Evolutionary conservation across 2,888 invertebrate genomes (phyloP).

Genomic region (Encarsia formosa): DNA sequence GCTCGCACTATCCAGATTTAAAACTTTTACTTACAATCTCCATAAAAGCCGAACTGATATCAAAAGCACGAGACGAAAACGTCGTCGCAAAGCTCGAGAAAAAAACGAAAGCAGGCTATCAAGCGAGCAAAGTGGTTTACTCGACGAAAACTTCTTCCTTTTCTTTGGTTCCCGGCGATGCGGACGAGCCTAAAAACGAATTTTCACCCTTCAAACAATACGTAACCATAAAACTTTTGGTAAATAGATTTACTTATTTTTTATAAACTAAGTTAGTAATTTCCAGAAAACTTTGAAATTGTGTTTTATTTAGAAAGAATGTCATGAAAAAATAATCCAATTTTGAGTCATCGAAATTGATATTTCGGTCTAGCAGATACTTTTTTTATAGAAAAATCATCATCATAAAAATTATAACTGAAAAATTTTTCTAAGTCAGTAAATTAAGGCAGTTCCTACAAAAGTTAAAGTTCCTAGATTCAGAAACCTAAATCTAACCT

Average conservation of each 20-base stretch:
- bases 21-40: slow-evolving; percentile 5
- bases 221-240: slow-evolving; percentile 9
- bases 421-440: too few species aligned
- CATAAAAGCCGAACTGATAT: not conserved
- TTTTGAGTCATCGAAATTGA: too few species aligned
- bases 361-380: too few species aligned
- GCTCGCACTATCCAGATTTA: not conserved
- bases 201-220: slow-evolving; percentile 10
- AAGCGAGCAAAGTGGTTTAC: slow-evolving; percentile 3
- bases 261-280: not conserved
- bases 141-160: not conserved
- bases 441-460: too few species aligned
- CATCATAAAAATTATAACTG: too few species aligned
- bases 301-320: too few species aligned
- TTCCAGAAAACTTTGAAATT: not conserved
- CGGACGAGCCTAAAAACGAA: not conserved
- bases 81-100: slow-evolving; percentile 9
- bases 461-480: too few species aligned
- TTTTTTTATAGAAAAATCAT: too few species aligned
- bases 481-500: too few species aligned
- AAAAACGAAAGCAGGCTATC: not conserved
- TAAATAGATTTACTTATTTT: not conserved
- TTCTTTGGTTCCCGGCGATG: not conserved
- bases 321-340: too few species aligned
- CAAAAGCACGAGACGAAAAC: not conserved